Conservation (phyloP, 2,113 vertebrate genomes). For the Macquaria ambigua region DNA sequence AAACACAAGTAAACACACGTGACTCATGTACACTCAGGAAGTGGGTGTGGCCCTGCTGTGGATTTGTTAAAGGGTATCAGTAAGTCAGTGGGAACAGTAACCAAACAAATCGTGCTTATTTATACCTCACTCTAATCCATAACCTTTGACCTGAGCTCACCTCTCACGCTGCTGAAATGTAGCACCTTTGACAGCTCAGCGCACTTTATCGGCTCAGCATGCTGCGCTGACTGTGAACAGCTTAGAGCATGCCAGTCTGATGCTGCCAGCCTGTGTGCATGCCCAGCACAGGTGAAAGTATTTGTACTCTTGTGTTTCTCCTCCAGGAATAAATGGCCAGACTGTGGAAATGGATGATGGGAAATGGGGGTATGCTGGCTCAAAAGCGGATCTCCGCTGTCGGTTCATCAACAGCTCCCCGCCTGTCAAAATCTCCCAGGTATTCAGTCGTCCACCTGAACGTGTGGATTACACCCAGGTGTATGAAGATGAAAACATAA, state of each 20-base stretch:
- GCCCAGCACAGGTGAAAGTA: not conserved
- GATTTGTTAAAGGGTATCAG: conserved; percentile 76
- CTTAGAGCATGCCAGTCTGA: conserved; percentile 19
- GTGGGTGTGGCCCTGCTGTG: conserved; percentile 42
- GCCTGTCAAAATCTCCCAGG: conserved; percentile 96
- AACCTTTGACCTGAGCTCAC: conserved; percentile 54
- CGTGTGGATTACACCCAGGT: not conserved
- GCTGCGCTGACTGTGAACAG: conserved; percentile 43
- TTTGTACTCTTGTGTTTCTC: conserved; percentile 23
- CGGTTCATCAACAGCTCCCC: conserved; percentile 91
- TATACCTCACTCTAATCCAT: conserved; percentile 75
- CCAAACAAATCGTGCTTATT: conserved; percentile 75
- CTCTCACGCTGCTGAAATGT: conserved; percentile 44
- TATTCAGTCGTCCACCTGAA: conserved; percentile 59
- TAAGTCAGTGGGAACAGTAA: conserved; percentile 72
- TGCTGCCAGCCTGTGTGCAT: conserved; percentile 3
- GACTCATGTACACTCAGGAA: conserved; percentile 18
- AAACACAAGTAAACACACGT: conserved; percentile 48
- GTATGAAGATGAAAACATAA: not conserved
- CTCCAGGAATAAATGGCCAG: conserved; percentile 67
- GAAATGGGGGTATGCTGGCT: conserved; percentile 90
- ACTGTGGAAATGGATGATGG: conserved; percentile 92
- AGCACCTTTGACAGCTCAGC: conserved; percentile 60
- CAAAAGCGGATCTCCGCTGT: conserved; percentile 93
- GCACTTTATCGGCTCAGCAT: conserved; percentile 45